A percentile compares a stretch with the other conserved stretches of the same genome.
Evolutionary conservation across 2,888 invertebrate species (phyloP).

Genomic region (Julus scanicus): DNA sequence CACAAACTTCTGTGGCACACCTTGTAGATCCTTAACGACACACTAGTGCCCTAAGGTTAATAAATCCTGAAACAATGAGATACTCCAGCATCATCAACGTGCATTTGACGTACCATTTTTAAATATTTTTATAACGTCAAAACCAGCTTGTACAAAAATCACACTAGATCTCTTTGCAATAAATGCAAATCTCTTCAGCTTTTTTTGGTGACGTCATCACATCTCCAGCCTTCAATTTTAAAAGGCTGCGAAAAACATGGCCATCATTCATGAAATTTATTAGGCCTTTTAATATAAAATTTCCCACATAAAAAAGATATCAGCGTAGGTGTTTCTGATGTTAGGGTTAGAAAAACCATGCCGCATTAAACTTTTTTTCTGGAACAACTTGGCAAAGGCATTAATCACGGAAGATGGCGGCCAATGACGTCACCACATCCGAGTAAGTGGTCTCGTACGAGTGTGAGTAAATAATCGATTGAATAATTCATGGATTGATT

Average conservation of each 20-base stretch:
- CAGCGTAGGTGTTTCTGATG: background rate
- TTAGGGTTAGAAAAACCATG: background rate
- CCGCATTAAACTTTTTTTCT: background rate
- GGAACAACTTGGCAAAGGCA: background rate
- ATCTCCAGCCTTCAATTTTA: too few relatives aligned
- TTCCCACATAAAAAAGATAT: background rate
- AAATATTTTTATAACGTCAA: too few relatives aligned
- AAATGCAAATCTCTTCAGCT: too few relatives aligned
- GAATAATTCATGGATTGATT: constrained; percentile 30
- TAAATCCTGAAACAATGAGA: too few relatives aligned
- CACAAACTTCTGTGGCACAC: too few relatives aligned
- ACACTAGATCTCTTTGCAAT: too few relatives aligned
- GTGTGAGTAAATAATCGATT: background rate
- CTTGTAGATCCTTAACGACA: too few relatives aligned
- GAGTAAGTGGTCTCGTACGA: background rate
- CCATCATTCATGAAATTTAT: background rate
- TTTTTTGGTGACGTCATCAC: too few relatives aligned
- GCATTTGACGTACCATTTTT: too few relatives aligned
- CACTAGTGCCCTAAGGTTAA: too few relatives aligned
- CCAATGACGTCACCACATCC: background rate
- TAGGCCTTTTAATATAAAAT: background rate
- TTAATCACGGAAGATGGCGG: constrained; percentile 30
- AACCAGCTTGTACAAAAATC: too few relatives aligned
- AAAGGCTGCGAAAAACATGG: background rate
- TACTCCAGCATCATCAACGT: too few relatives aligned